Conservation (phyloP, 2,113 vertebrate species). For the Ciconia maguari region DNA sequence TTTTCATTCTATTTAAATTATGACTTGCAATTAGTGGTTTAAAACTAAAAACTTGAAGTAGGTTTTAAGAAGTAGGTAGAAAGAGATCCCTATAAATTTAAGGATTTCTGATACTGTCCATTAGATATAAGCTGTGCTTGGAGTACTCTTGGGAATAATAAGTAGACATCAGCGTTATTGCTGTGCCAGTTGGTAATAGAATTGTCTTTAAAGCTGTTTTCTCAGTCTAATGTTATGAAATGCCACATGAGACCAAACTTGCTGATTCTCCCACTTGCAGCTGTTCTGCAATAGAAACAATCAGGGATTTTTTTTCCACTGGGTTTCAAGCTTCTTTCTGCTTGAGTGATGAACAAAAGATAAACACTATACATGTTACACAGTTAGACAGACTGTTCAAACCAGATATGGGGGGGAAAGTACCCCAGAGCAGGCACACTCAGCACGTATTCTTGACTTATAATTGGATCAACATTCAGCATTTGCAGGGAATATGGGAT, state of each 20-base stretch:
- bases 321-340: conserved; percentile 23
- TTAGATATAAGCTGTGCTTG: neutral
- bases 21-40: neutral
- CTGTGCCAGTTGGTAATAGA: neutral
- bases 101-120: neutral
- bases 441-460: neutral
- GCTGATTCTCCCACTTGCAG: conserved; percentile 19
- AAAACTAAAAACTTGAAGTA: neutral
- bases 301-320: neutral
- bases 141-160: neutral
- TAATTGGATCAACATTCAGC: neutral
- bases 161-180: neutral
- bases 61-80: neutral
- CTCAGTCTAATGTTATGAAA: neutral
- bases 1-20: neutral
- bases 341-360: neutral
- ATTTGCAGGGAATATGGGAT: neutral
- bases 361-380: neutral
- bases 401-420: neutral
- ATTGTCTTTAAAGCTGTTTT: neutral
- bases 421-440: neutral
- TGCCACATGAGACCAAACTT: neutral
- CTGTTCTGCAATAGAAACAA: neutral
- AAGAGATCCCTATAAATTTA: neutral
- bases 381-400: neutral